These are phyloP conservation scores for Rhizomys pruinosus DNA, from an alignment of 2,113 vertebrate genomes.

Conservation along the genomic window DNA sequence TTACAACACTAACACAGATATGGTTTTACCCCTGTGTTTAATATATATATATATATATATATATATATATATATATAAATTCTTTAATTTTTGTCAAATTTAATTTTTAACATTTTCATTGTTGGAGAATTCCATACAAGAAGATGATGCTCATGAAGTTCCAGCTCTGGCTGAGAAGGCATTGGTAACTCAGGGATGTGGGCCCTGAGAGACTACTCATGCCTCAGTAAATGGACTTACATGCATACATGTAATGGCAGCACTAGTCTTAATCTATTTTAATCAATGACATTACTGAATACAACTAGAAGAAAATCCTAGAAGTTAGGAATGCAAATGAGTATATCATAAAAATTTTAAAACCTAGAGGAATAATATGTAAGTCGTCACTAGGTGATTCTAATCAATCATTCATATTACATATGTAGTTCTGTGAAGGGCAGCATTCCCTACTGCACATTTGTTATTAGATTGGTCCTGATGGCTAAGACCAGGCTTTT, in stretches of 20 bases:
- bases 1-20: background rate
- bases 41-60: too few relatives aligned
- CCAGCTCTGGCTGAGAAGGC: background rate
- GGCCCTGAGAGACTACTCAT: too few relatives aligned
- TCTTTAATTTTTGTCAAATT: constrained; percentile 29
- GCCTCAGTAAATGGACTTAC: too few relatives aligned
- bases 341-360: constrained; percentile 15
- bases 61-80: too few relatives aligned
- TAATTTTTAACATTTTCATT: background rate
- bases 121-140: background rate
- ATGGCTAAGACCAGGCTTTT: background rate
- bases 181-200: background rate
- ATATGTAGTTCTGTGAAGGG: constrained; percentile 43
- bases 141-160: background rate
- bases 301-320: constrained; percentile 24
- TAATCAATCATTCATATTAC: constrained; percentile 43
- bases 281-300: constrained; percentile 5
- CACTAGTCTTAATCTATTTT: background rate
- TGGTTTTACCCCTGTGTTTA: background rate
- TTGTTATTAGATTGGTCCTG: constrained; percentile 33
- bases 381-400: constrained; percentile 14
- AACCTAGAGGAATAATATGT: constrained; percentile 35
- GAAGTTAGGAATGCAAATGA: constrained; percentile 46
- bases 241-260: background rate
- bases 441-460: background rate